A percentile compares a stretch with the other conserved stretches of the same genome.
These are phyloP conservation scores for Geodia barretti DNA, from an alignment of 37 sponge, comb jelly and placozoan genomes.

Conservation along the genomic window DNA sequence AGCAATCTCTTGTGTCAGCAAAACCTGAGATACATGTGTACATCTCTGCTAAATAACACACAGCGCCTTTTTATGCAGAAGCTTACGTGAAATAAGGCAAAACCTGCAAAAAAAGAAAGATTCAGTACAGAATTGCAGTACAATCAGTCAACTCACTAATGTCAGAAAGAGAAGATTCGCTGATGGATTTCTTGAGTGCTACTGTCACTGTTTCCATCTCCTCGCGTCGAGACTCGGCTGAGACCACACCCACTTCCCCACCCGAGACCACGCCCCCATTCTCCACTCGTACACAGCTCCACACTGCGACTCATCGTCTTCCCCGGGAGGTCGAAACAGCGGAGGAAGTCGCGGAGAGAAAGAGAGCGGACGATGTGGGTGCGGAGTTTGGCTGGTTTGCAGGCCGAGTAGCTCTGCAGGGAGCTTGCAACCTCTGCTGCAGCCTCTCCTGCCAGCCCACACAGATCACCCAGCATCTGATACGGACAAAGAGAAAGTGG, in stretches of 20 bases:
- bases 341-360: not conserved
- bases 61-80: no score
- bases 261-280: no score
- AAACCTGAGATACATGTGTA: not conserved
- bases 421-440: not conserved
- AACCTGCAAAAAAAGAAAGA: slow-evolving; percentile 10
- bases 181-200: not conserved
- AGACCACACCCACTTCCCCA: not conserved
- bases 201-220: not conserved
- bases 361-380: not conserved
- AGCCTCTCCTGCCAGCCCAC: slow-evolving; percentile 2
- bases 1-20: slow-evolving; percentile 1
- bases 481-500: not conserved
- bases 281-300: not conserved
- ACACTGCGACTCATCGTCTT: not conserved
- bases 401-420: slow-evolving; percentile 17
- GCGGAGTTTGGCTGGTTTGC: not conserved
- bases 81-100: slow-evolving; percentile 33
- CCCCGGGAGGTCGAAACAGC: slow-evolving; percentile 26
- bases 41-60: no score
- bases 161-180: slow-evolving; percentile 10
- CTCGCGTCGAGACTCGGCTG: not conserved
- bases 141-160: not conserved
- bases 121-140: not conserved
- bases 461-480: slow-evolving; percentile 18